Evolutionary conservation across 37 sponge, comb jelly and placozoan species (phyloP).

Genomic region (Tethya wilhelma): DNA sequence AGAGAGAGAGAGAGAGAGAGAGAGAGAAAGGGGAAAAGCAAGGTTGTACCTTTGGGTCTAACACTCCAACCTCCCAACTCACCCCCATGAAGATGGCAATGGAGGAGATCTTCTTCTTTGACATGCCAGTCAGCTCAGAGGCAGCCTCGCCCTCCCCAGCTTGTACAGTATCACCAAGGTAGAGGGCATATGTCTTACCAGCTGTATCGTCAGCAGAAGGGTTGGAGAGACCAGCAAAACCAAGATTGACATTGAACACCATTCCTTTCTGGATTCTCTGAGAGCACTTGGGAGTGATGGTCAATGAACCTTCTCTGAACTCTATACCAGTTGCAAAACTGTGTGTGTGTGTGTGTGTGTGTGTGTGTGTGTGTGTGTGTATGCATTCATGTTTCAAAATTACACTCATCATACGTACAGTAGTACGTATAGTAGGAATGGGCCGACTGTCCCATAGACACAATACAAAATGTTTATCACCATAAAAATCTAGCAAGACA

Average conservation of each 20-base stretch:
- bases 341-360: constrained; percentile 17
- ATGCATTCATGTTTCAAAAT: too few species aligned
- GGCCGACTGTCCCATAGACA: too few species aligned
- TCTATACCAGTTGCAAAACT: constrained; percentile 94
- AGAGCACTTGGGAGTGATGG: constrained; percentile 79
- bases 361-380: constrained; percentile 16
- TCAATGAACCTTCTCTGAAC: constrained; percentile 84
- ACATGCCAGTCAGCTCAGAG: constrained; percentile 58
- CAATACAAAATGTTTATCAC: too few species aligned
- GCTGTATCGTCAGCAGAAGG: constrained; percentile 54
- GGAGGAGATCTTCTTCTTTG: constrained; percentile 92
- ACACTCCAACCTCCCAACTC: too few species aligned
- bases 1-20: constrained; percentile 46
- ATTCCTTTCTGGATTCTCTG: constrained; percentile 68
- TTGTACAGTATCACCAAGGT: constrained; percentile 93
- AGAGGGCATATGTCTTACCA: constrained; percentile 77
- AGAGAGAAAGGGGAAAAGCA: constrained; percentile 32
- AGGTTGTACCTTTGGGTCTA: neutral
- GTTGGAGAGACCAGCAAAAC: constrained; percentile 66
- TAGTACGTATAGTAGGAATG: too few species aligned
- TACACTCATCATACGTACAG: too few species aligned
- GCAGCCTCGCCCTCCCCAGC: constrained; percentile 69
- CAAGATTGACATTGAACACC: constrained; percentile 82
- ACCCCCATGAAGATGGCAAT: constrained; percentile 96
- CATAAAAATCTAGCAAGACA: too few species aligned